Conservation (phyloP, 2,888 invertebrate species). For the Pandemis corylana region DNA sequence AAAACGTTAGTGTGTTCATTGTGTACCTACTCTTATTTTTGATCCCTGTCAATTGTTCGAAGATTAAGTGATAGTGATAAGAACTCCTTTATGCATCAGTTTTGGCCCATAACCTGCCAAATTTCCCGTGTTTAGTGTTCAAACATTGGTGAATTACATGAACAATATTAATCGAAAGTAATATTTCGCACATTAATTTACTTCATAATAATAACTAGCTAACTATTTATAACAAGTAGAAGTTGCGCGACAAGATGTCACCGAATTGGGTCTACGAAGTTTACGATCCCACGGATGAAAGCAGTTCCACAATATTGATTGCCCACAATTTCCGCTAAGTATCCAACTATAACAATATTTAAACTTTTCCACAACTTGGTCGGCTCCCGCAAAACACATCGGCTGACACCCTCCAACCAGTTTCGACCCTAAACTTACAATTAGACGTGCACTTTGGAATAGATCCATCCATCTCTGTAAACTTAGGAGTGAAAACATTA, state of each 20-base stretch:
- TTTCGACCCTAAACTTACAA: slow-evolving; percentile 60
- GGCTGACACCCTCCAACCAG: slow-evolving; percentile 40
- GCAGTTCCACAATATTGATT: slow-evolving; percentile 32
- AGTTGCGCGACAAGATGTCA: slow-evolving; percentile 8
- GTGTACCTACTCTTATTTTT: too few relatives aligned
- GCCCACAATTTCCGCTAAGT: slow-evolving; percentile 28
- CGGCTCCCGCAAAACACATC: slow-evolving; percentile 41
- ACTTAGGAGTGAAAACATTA: slow-evolving; percentile 63
- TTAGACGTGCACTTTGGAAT: slow-evolving; percentile 67
- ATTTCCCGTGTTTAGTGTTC: too few relatives aligned
- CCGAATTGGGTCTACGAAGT: slow-evolving; percentile 14
- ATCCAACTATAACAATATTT: slow-evolving; percentile 35
- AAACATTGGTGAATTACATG: too few relatives aligned
- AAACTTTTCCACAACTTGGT: slow-evolving; percentile 31
- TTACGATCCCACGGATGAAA: slow-evolving; percentile 21
- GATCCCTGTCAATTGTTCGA: too few relatives aligned
- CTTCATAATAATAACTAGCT: background rate
- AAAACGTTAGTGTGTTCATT: too few relatives aligned
- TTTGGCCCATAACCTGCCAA: too few relatives aligned
- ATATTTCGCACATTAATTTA: background rate
- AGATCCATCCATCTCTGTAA: slow-evolving; percentile 70
- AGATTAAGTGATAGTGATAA: too few relatives aligned
- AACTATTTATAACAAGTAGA: slow-evolving; percentile 5
- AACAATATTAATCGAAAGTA: too few relatives aligned
- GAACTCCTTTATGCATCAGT: too few relatives aligned